phyloP scores from a whole-genome alignment of 1,140 invertebrate genomes.

The Andricus grossulariae region DNA sequence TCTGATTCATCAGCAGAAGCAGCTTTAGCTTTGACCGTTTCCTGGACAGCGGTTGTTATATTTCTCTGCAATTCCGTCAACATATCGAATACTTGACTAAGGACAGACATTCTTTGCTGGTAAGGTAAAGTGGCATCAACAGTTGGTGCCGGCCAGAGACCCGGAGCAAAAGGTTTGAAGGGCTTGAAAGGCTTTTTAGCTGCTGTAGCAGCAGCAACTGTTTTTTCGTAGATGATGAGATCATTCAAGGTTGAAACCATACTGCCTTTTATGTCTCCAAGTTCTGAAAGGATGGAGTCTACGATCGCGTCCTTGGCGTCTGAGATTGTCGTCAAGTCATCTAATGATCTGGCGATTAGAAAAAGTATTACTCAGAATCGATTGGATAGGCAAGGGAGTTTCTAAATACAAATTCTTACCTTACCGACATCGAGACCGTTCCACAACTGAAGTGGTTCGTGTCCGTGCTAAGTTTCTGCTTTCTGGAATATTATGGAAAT shows the following conservation, averaged over 20 bases:
- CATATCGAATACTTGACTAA: constrained; percentile 71
- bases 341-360: constrained; percentile 56
- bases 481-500: too few species aligned
- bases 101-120: constrained; percentile 65
- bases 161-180: constrained; percentile 57
- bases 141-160: constrained; percentile 57
- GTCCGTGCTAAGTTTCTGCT: too few species aligned
- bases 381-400: too few species aligned
- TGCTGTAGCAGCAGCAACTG: constrained; percentile 33
- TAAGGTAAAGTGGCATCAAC: constrained; percentile 62
- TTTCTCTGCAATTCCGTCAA: constrained; percentile 67
- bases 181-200: constrained; percentile 61
- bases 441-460: too few species aligned
- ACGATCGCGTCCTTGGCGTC: constrained; percentile 67
- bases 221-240: constrained; percentile 62
- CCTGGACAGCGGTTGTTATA: constrained; percentile 61
- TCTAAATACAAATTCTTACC: too few species aligned
- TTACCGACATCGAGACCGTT: too few species aligned
- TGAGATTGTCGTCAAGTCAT: constrained; percentile 62
- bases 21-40: constrained; percentile 51
- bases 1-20: constrained; percentile 18
- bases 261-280: constrained; percentile 63
- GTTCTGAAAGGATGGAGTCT: constrained; percentile 64
- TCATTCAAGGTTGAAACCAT: constrained; percentile 68
- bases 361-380: not conserved